Evolutionary conservation across 2,113 vertebrate species (phyloP).

Genomic region (Macquaria ambigua): DNA sequence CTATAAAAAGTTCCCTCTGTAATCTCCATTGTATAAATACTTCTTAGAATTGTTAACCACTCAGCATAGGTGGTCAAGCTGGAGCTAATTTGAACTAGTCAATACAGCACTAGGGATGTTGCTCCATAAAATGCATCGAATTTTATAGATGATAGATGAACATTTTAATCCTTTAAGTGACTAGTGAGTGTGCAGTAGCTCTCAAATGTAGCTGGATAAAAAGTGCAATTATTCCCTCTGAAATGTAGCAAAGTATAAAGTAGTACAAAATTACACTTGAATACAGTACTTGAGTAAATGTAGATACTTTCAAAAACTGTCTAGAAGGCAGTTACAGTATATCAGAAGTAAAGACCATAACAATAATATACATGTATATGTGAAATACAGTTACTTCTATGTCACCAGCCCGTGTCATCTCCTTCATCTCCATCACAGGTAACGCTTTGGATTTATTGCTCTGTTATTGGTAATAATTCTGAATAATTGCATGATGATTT

Average conservation of each 20-base stretch:
- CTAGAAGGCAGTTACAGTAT: background rate
- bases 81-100: background rate
- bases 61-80: background rate
- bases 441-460: slow-evolving; percentile 9
- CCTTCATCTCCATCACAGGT: background rate
- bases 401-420: background rate
- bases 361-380: background rate
- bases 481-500: slow-evolving; percentile 40
- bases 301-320: background rate
- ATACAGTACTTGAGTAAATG: background rate
- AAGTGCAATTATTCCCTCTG: background rate
- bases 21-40: too few species aligned
- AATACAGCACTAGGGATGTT: background rate
- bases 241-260: too few species aligned
- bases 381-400: background rate
- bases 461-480: slow-evolving; percentile 25
- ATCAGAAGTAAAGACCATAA: background rate
- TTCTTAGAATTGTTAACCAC: too few species aligned
- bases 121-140: background rate
- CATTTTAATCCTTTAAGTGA: background rate
- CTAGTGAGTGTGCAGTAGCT: too few species aligned
- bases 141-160: background rate
- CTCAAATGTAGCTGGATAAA: background rate
- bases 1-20: too few species aligned
- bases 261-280: background rate